Conservation (phyloP, 2,888 invertebrate species). For the Caenorhabditis doughertyi region DNA sequence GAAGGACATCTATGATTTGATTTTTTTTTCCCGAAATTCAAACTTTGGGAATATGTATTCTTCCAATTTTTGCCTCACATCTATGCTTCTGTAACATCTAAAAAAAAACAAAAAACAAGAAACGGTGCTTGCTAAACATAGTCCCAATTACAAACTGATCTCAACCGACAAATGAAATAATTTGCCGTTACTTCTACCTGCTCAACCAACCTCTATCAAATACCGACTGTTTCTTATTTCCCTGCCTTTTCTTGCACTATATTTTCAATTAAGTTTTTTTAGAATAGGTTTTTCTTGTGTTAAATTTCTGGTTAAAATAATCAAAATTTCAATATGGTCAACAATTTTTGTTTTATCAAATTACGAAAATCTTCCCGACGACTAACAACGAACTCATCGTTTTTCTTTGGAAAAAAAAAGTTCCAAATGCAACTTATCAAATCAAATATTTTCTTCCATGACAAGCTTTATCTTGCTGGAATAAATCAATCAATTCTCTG, state of each 20-base stretch:
- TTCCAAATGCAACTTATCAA: conserved; percentile 1
- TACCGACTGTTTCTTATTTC: conserved; percentile 3
- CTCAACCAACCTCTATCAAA: conserved; percentile 26
- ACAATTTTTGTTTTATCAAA: conserved; percentile 19
- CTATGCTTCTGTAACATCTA: not conserved
- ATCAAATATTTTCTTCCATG: conserved; percentile 9
- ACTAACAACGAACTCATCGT: conserved; percentile 40
- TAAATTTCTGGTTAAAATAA: conserved; percentile 1
- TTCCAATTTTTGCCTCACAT: not conserved
- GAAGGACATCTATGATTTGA: conserved; percentile 58
- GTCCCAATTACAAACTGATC: conserved; percentile 11
- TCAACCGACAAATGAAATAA: conserved; percentile 1
- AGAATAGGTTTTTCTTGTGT: too few species aligned
- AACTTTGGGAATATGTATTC: not conserved
- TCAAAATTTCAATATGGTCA: conserved; percentile 38
- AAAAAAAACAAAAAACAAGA: conserved; percentile 13
- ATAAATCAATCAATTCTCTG: not conserved
- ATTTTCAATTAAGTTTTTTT: conserved; percentile 5
- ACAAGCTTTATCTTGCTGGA: conserved; percentile 18
- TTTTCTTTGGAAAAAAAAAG: too few species aligned
- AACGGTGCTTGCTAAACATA: conserved; percentile 34
- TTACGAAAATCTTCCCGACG: conserved; percentile 33
- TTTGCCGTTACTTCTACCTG: not conserved
- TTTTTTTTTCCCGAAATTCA: not conserved
- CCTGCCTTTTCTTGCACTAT: conserved; percentile 53